These are phyloP conservation scores for Phylloscopus trochilus DNA, from an alignment of 2,113 vertebrate genomes.

Conservation along the genomic window DNA sequence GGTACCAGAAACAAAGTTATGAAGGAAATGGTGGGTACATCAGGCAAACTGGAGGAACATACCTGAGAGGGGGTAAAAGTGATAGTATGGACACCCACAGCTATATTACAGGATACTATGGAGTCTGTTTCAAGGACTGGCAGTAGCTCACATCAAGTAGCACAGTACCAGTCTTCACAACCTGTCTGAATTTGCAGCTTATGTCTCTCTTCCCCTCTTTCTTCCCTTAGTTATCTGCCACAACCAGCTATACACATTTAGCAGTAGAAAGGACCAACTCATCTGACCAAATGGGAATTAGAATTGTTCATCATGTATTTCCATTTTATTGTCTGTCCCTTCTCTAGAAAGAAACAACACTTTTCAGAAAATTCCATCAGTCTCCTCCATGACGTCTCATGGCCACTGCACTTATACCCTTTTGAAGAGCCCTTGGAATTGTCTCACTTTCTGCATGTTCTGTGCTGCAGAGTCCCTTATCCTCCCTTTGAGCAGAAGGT, in stretches of 20 bases:
- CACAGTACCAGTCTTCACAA: not conserved
- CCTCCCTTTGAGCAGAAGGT: rapidly evolving
- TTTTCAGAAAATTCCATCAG: not conserved
- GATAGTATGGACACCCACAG: not conserved
- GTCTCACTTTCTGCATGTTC: not conserved
- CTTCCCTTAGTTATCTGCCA: not conserved
- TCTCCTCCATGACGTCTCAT: not conserved
- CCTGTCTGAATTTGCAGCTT: not conserved
- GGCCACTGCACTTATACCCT: rapidly evolving
- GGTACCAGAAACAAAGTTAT: not conserved
- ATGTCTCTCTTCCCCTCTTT: not conserved
- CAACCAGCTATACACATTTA: rapidly evolving
- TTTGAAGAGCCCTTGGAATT: not conserved
- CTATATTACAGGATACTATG: not conserved
- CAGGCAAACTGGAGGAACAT: not conserved
- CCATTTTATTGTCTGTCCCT: not conserved
- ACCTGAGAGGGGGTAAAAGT: not conserved
- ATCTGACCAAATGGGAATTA: not conserved
- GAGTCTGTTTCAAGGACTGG: not conserved
- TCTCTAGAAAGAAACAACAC: not conserved
- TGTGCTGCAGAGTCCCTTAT: not conserved
- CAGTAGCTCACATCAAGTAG: not conserved
- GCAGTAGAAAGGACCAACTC: not conserved
- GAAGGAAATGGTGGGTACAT: not conserved
- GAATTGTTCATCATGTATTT: not conserved